phyloP scores from a whole-genome alignment of 1,140 invertebrate species.

The Popillia japonica region DNA sequence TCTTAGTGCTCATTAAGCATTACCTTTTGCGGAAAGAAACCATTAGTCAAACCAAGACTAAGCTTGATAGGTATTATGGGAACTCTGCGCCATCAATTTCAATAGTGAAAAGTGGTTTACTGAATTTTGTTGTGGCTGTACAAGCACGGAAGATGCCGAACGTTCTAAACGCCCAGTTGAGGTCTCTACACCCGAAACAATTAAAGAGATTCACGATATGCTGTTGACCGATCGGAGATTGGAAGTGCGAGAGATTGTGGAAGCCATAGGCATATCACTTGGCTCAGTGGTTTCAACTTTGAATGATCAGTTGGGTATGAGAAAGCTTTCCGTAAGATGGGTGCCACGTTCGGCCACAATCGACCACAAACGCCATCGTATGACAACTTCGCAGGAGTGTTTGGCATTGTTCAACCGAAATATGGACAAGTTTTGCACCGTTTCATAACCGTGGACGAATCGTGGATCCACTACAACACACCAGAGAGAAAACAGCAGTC shows the following conservation, averaged over 20 bases:
- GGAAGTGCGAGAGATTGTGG: not conserved
- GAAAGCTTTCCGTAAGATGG: conserved; percentile 44
- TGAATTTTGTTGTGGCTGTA: not conserved
- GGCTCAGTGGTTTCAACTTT: not conserved
- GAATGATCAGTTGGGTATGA: not conserved
- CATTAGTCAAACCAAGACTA: no score
- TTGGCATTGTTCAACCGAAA: conserved; percentile 55
- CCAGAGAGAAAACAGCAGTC: not conserved
- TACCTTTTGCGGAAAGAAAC: no score
- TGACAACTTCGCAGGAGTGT: conserved; percentile 50
- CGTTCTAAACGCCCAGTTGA: not conserved
- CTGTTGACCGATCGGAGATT: not conserved
- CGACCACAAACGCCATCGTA: conserved; percentile 51
- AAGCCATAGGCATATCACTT: not conserved
- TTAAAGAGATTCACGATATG: not conserved
- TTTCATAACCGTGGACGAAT: conserved; percentile 44
- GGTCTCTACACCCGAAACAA: not conserved
- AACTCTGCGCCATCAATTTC: not conserved
- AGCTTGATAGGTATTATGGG: not conserved
- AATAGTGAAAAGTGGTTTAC: conserved; percentile 26
- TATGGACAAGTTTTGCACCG: conserved; percentile 48
- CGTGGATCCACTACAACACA: not conserved
- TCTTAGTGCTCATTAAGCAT: no score
- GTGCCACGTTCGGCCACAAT: conserved; percentile 53
- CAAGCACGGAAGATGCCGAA: not conserved